These are phyloP conservation scores for Acrobeloides nanus DNA, from an alignment of 2,888 invertebrate genomes.

Conservation along the genomic window DNA sequence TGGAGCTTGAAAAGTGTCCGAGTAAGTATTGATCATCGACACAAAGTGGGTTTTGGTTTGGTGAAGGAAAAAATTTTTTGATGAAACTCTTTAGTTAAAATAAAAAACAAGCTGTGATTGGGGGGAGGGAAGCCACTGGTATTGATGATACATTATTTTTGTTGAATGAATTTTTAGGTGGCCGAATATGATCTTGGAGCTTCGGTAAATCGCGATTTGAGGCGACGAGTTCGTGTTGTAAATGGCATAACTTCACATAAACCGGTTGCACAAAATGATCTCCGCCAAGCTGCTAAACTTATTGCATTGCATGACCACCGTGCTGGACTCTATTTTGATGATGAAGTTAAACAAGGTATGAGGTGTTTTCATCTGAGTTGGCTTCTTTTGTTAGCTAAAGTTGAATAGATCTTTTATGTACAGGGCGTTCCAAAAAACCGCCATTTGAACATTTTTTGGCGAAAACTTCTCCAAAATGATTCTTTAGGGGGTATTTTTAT, in stretches of 20 bases:
- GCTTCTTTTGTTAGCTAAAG: neutral
- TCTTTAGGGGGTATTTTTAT: too few relatives aligned
- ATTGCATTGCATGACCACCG: slow-evolving; percentile 57
- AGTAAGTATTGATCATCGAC: too few relatives aligned
- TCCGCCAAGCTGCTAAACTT: slow-evolving; percentile 57
- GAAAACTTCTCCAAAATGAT: too few relatives aligned
- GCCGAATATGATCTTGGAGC: slow-evolving; percentile 85
- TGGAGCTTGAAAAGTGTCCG: slow-evolving; percentile 94
- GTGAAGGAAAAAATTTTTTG: neutral
- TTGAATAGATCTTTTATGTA: too few relatives aligned
- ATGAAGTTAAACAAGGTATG: slow-evolving; percentile 23
- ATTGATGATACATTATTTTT: neutral
- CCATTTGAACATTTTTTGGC: too few relatives aligned
- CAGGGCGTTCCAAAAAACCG: too few relatives aligned
- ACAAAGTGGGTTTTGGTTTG: too few relatives aligned
- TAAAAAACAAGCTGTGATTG: too few relatives aligned
- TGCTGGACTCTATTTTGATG: slow-evolving; percentile 52
- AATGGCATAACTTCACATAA: slow-evolving; percentile 83
- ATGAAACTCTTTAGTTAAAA: too few relatives aligned
- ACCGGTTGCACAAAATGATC: slow-evolving; percentile 62
- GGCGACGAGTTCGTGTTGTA: slow-evolving; percentile 81
- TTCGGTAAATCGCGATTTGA: slow-evolving; percentile 90
- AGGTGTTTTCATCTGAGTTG: neutral
- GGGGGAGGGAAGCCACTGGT: too few relatives aligned
- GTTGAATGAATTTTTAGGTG: slow-evolving; percentile 59